Evolutionary conservation across 92 coral and sea anemone species (phyloP).

Genomic region (Meandrina meandrites): DNA sequence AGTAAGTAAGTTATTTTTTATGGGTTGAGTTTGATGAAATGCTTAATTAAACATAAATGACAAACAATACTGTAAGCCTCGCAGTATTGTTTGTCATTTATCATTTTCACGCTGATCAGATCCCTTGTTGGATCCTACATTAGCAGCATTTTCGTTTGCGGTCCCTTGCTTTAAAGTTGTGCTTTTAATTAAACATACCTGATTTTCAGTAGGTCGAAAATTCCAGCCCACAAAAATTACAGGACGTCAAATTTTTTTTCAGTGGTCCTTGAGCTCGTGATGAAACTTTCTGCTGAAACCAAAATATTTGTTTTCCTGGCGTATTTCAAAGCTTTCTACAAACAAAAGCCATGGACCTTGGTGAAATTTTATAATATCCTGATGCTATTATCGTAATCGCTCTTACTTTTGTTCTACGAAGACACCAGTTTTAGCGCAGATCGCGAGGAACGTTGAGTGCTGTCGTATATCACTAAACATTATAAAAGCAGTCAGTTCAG

Average conservation of each 20-base stretch:
- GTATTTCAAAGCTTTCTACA: background rate
- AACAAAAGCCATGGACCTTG: background rate
- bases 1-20: no score
- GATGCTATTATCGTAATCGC: background rate
- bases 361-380: background rate
- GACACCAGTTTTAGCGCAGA: background rate
- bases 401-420: background rate
- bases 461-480: background rate
- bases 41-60: no score
- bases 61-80: no score
- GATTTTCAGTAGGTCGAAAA: background rate
- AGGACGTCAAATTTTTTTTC: background rate
- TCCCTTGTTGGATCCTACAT: no score
- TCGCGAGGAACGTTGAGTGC: background rate
- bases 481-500: background rate
- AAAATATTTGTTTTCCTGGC: background rate
- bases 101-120: no score
- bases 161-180: no score
- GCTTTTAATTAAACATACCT: background rate
- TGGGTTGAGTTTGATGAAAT: no score
- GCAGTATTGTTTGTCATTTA: no score
- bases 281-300: background rate
- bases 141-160: no score
- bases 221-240: background rate
- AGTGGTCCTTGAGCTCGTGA: background rate